phyloP scores from a whole-genome alignment of 1,140 invertebrate species.

The Temnothorax curvispinosus region DNA sequence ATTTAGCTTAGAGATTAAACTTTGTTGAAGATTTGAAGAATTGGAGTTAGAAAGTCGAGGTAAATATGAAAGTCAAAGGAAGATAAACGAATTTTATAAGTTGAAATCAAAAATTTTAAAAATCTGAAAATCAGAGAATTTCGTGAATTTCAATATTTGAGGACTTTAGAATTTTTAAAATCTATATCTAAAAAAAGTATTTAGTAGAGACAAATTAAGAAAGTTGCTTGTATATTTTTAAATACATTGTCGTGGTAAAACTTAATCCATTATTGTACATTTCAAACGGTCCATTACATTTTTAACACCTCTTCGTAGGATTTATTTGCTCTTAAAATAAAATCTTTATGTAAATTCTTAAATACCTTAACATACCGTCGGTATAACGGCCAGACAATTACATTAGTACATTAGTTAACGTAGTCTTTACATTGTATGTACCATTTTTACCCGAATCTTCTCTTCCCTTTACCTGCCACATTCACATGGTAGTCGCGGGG shows the following conservation, averaged over 20 bases:
- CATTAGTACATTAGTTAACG: background rate
- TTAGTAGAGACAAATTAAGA: background rate
- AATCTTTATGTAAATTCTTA: background rate
- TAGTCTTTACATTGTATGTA: background rate
- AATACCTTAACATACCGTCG: background rate
- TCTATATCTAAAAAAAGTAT: background rate
- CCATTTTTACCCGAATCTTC: background rate
- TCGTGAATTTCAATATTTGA: background rate
- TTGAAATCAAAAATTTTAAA: background rate
- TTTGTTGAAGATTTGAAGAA: too few relatives aligned
- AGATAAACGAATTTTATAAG: background rate
- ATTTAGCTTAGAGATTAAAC: too few relatives aligned
- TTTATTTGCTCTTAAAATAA: background rate
- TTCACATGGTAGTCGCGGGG: conserved; percentile 18
- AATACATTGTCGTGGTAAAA: background rate
- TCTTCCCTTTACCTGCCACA: background rate
- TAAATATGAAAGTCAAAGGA: background rate
- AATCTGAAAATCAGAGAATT: background rate
- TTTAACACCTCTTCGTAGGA: background rate
- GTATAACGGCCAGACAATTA: background rate
- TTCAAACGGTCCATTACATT: background rate
- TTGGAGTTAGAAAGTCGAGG: background rate
- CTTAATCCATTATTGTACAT: background rate
- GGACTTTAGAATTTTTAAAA: background rate
- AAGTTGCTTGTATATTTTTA: background rate